These are phyloP conservation scores for Indri indri DNA, from an alignment of 2,113 vertebrate genomes.

Conservation along the genomic window DNA sequence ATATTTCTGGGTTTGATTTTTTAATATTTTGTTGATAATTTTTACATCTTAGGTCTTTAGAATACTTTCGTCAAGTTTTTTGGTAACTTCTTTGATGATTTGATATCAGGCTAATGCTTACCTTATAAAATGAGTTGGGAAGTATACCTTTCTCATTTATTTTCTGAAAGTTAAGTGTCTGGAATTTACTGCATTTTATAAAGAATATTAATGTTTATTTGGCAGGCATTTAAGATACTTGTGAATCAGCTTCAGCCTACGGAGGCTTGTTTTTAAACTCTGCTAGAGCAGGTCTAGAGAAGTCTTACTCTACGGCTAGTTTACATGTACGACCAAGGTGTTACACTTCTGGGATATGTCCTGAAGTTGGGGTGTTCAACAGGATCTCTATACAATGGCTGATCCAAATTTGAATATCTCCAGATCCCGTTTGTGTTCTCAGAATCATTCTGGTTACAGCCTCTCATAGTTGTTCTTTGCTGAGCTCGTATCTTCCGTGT, in stretches of 20 bases:
- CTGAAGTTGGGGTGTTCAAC: not conserved
- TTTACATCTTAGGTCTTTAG: not conserved
- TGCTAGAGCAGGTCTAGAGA: not conserved
- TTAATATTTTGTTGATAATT: not conserved
- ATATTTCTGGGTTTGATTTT: not conserved
- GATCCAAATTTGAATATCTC: not conserved
- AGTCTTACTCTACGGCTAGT: not conserved
- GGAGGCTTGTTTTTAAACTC: not conserved
- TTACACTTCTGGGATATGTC: not conserved
- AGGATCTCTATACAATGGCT: not conserved
- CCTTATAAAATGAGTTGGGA: not conserved
- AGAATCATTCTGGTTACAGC: not conserved
- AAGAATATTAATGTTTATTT: not conserved
- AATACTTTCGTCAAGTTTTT: not conserved
- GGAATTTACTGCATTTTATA: not conserved
- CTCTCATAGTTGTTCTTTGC: not conserved
- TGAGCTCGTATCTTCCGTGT: not conserved
- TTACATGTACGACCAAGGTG: not conserved
- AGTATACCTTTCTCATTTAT: not conserved
- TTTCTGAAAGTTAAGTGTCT: not conserved
- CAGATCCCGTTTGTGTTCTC: not conserved
- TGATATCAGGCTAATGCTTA: not conserved
- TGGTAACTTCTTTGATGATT: not conserved
- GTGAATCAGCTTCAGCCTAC: not conserved
- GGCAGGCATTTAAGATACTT: not conserved